phyloP scores from a whole-genome alignment of 1,140 invertebrate genomes.

The Camponotus pennsylvanicus region DNA sequence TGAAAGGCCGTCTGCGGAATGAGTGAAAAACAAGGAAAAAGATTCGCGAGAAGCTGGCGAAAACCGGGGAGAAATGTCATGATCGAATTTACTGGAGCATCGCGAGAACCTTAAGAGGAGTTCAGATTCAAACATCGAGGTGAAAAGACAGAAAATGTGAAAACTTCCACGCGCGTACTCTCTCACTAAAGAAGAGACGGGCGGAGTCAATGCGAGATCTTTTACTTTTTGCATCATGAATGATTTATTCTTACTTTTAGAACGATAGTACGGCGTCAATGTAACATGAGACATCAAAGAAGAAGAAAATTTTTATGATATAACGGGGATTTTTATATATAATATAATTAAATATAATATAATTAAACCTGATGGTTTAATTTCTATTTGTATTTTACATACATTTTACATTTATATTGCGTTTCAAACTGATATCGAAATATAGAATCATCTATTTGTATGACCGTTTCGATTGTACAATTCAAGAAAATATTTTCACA shows the following conservation, averaged over 20 bases:
- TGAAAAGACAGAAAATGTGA: constrained; percentile 57
- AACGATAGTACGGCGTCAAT: constrained; percentile 31
- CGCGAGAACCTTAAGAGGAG: constrained; percentile 37
- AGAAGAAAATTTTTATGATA: neutral
- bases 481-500: neutral
- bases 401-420: neutral
- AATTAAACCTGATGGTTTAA: too few species aligned
- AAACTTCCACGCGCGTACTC: constrained; percentile 27
- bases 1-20: constrained; percentile 59
- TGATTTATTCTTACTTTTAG: constrained; percentile 48
- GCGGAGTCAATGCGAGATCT: constrained; percentile 29
- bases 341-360: too few species aligned
- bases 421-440: neutral
- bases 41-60: constrained; percentile 10
- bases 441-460: neutral
- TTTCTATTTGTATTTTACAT: neutral
- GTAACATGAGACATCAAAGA: neutral
- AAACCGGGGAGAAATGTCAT: constrained; percentile 22
- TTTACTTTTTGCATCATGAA: constrained; percentile 42
- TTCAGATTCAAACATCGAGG: constrained; percentile 43
- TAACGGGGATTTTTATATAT: neutral
- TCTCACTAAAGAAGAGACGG: constrained; percentile 12
- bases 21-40: constrained; percentile 43
- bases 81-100: constrained; percentile 56
- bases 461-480: neutral